Base-by-base conservation (phyloP, 1,140 invertebrate species). In the Cyrtorhinus lividipennis region DNA sequence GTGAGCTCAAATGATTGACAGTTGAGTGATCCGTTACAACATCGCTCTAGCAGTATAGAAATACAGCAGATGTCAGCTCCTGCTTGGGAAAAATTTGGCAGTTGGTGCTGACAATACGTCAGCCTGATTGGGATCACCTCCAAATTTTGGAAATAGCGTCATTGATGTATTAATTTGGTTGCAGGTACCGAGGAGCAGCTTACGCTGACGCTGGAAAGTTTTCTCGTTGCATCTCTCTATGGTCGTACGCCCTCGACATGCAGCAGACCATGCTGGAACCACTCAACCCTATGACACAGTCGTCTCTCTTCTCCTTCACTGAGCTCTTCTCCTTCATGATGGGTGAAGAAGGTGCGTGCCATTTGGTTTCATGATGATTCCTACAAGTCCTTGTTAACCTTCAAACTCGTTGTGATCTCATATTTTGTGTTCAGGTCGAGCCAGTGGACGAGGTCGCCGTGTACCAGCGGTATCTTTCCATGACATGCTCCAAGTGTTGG, bases 191-290 rank as follows among this genome's bases (percentile, higher is more conserved):
- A 71, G 94, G 94, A 25, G 93, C 93, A 0, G 85, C 95, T 48
- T 98, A 95, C 76, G 94, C 94, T 18, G 93, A 94, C 74, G 86
- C 90, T 63, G 93, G 93, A 10, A 88, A 93, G 71, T 96, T 95
- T 75, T 81, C 84, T 67, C 81, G 92, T 59, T 96, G 93, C 74
- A 89, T 95, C 64, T 83, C 88, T 69, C 78, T 97, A 26, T 97
- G 94, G 93, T 92, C 91, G 74, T 95, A 96, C 74, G 93, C 92
- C n/a, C 76, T 98, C 10, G 91, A 95, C 72, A 95, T 95, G 86
- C 93, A 96, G 75, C 91, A 94, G 72, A 84, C 83, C 64, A 91
- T 93, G 75, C 78, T 95, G 59, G 90, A 93, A 68, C 87, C 92
- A n/a, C 78, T 96, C 8, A 93, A 90, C 75, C 88, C 91, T 2